phyloP scores from a whole-genome alignment of 2,797 vertebrate genomes.

The Enteromius radiatus region DNA sequence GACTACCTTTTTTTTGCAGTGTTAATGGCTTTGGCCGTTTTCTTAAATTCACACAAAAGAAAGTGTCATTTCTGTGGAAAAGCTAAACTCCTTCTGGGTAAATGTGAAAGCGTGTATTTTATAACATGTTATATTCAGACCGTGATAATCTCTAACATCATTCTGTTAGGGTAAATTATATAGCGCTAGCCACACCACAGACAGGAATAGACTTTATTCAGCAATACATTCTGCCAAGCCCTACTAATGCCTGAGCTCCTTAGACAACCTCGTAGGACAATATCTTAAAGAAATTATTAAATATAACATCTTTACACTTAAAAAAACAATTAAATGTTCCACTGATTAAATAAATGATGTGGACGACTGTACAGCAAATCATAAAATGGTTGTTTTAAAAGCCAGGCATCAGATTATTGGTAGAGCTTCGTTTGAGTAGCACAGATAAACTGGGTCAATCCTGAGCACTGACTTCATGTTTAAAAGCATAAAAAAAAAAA shows the following conservation, averaged over 20 bases:
- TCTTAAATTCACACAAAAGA: background rate
- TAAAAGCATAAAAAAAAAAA: background rate
- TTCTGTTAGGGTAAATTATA: conserved; percentile 21
- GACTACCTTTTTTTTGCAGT: background rate
- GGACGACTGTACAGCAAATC: background rate
- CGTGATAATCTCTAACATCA: conserved; percentile 21
- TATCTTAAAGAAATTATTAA: background rate
- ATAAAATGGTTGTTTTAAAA: background rate
- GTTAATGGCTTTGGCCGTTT: background rate
- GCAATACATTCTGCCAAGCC: conserved; percentile 2
- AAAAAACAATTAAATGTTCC: background rate
- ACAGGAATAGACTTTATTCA: conserved; percentile 19
- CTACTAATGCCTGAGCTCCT: conserved; percentile 29
- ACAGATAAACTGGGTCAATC: background rate
- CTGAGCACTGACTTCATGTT: background rate
- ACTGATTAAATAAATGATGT: background rate
- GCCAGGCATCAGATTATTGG: background rate
- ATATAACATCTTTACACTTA: background rate
- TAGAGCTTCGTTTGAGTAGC: background rate
- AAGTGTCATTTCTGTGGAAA: background rate
- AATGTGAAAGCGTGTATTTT: conserved; percentile 19
- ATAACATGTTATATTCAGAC: conserved; percentile 16
- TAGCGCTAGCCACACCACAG: conserved; percentile 1
- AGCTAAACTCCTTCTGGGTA: background rate
- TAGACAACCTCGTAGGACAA: background rate